Percentiles rank a stretch among this genome's conserved stretches.
These are phyloP conservation scores for Proteles cristata DNA, from an alignment of 2,113 vertebrate genomes.

Conservation along the genomic window DNA sequence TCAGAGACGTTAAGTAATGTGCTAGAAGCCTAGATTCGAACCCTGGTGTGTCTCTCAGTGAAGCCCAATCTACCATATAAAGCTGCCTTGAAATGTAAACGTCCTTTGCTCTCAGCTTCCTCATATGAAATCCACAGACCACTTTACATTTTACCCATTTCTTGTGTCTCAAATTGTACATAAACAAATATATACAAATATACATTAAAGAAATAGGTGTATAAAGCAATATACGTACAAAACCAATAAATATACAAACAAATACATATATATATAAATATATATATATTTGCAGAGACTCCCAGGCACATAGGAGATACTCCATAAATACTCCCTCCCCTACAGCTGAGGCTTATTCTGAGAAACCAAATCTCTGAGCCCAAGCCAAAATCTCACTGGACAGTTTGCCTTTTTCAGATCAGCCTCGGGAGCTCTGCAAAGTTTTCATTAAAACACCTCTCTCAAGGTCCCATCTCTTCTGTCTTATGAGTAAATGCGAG, in stretches of 20 bases:
- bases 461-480: not conserved
- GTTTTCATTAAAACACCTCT: constrained; percentile 11
- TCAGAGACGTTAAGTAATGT: not conserved
- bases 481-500: constrained; percentile 6
- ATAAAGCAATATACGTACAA: not conserved
- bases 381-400: constrained; percentile 35
- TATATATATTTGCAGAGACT: not conserved
- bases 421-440: not conserved
- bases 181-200: not conserved
- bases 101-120: not conserved
- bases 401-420: constrained; percentile 26
- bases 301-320: not conserved
- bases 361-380: constrained; percentile 57
- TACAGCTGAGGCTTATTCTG: not conserved
- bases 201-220: not conserved
- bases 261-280: not conserved
- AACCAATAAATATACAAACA: not conserved
- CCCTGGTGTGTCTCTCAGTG: not conserved
- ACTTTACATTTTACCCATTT: not conserved
- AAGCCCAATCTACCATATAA: not conserved
- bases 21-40: not conserved
- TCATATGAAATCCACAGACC: not conserved
- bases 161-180: not conserved
- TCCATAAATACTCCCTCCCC: not conserved
- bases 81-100: not conserved